These are phyloP conservation scores for Thamnaconus septentrionalis DNA, from an alignment of 2,113 vertebrate genomes.

Conservation along the genomic window DNA sequence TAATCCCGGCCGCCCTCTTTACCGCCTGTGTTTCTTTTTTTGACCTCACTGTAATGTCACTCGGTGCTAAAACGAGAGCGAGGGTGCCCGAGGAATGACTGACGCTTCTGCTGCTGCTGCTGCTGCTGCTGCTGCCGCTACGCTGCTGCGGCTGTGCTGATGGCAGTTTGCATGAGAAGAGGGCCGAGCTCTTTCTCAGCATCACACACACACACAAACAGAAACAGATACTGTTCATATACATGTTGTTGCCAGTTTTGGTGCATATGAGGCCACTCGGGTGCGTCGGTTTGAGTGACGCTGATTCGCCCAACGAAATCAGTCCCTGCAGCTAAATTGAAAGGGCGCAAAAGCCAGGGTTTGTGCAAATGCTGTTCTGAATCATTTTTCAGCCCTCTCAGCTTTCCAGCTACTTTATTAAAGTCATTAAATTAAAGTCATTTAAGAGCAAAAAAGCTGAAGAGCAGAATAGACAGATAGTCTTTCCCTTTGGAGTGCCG, in stretches of 20 bases:
- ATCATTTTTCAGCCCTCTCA: too few relatives aligned
- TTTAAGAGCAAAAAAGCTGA: background rate
- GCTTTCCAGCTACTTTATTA: too few relatives aligned
- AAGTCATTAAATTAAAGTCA: too few relatives aligned
- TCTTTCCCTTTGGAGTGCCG: constrained; percentile 14
- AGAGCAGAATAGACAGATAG: too few relatives aligned
- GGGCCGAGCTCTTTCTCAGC: constrained; percentile 1
- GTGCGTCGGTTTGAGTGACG: constrained; percentile 62
- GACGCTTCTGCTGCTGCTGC: constrained; percentile 18
- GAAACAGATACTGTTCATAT: constrained; percentile 1
- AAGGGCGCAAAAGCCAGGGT: constrained; percentile 67
- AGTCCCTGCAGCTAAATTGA: constrained; percentile 70
- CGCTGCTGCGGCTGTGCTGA: constrained; percentile 20
- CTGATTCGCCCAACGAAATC: constrained; percentile 48
- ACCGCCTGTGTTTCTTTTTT: constrained; percentile 26
- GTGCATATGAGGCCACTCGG: constrained; percentile 45
- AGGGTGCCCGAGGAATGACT: constrained; percentile 37
- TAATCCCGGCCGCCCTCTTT: constrained; percentile 23
- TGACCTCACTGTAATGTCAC: constrained; percentile 49
- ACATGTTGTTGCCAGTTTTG: constrained; percentile 20
- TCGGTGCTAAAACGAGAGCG: constrained; percentile 48
- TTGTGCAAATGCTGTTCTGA: constrained; percentile 1
- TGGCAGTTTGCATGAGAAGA: constrained; percentile 40
- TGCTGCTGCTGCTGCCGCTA: too few relatives aligned
- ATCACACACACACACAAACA: background rate